phyloP scores from a whole-genome alignment of 2,113 vertebrate species.

The Rhea pennata region DNA sequence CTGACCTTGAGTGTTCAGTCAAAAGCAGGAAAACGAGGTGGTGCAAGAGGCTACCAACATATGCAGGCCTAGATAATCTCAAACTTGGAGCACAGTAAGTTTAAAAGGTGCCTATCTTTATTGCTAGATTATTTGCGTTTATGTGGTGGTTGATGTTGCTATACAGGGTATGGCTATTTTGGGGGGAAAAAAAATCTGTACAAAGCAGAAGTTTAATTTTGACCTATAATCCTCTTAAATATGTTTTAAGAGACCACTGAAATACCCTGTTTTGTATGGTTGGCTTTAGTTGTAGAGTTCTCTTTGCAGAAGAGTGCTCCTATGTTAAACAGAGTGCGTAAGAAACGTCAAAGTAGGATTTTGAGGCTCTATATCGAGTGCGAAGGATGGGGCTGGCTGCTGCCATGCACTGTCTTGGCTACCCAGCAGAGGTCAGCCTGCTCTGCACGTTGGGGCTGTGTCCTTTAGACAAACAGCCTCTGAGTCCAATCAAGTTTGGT shows the following conservation, averaged over 20 bases:
- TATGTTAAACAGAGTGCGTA: neutral
- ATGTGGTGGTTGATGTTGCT: too few relatives aligned
- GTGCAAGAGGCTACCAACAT: neutral
- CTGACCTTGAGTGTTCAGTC: rapidly evolving
- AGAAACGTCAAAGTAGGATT: rapidly evolving
- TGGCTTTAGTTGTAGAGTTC: neutral
- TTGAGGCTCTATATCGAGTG: rapidly evolving
- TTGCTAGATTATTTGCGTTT: too few relatives aligned
- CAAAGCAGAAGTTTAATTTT: neutral
- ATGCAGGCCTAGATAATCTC: rapidly evolving
- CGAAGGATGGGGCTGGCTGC: neutral
- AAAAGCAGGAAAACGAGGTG: neutral
- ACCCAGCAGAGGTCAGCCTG: neutral
- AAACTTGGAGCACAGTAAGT: rapidly evolving
- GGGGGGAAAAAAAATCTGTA: neutral
- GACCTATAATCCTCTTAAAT: neutral
- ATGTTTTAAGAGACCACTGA: too few relatives aligned
- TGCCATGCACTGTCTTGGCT: rapidly evolving
- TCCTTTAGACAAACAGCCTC: neutral
- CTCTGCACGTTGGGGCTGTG: rapidly evolving
- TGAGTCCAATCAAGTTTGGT: rapidly evolving
- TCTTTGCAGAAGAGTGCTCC: neutral
- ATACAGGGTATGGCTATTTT: too few relatives aligned
- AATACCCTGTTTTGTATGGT: too few relatives aligned
- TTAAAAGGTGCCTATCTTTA: neutral